Base-by-base conservation (phyloP, 2,888 invertebrate genomes). In the Napeogenes inachia region DNA sequence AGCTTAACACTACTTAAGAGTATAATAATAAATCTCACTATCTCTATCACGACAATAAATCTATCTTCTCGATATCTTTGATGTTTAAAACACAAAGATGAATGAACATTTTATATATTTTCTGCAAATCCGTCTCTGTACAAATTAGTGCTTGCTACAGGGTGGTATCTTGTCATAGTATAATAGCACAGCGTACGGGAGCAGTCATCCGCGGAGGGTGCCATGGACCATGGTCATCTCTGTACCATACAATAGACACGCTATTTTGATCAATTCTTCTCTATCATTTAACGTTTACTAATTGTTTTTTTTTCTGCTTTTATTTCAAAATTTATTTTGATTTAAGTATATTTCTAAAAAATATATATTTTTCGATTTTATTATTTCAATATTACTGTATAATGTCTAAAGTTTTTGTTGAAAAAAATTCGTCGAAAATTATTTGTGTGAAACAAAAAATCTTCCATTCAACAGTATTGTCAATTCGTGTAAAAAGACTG, bases 131-230 rank as follows among this genome's bases (percentile, higher is more conserved):
- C 87, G 60, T 45, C 75, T 73, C 89, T 84, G 88, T 61, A 32
- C 75, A 83, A 83, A 87, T 88, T 87, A 87, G 86, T 82, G 77
- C 79, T 78, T 80, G 79, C 78, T 79, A 82, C 89, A 81, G 89
- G 86, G 88, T 88, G 88, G 89, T 82, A 87, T 82, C 87, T 87
- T 87, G 86, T 87, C 83, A 75, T 70, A 66, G 66, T 70, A 88
- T 86, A 89, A 89, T 79, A 78, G 72, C 70, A 80, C 6, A 50
- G 30, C 30, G 50, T n/a, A 4, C 30, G 2, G 35, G 21, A 50
- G 30, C 30, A 21, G 21, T 50, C 50, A 50, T 50, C 30, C 30
- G 50, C 10, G 50, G 4, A 50, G 68, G 68, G 66, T 56, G 60
- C 50, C 59, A 47, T 42, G 56, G 60, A 54, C 42, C 47, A 46